Conservation (phyloP, 2,888 invertebrate genomes). For the Lampropteryx suffumata region DNA sequence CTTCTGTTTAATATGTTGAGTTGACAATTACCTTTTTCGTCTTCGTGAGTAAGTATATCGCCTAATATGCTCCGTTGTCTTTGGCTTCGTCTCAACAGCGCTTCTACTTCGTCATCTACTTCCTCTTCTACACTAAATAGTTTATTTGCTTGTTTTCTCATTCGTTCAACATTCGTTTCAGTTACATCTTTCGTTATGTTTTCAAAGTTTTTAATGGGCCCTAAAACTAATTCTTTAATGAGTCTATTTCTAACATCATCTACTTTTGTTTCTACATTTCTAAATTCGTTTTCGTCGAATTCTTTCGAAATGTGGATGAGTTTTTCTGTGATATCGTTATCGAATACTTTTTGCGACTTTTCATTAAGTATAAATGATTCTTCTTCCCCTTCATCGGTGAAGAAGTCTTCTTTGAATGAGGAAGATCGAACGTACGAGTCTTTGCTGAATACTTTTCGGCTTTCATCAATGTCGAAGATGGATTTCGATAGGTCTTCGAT, state of each 20-base stretch:
- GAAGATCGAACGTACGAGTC: constrained; percentile 72
- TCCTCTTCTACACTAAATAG: constrained; percentile 74
- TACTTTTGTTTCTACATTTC: constrained; percentile 56
- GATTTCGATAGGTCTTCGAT: constrained; percentile 82
- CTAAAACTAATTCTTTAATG: constrained; percentile 70
- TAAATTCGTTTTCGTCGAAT: constrained; percentile 68
- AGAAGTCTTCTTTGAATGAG: constrained; percentile 77
- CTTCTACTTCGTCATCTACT: constrained; percentile 84
- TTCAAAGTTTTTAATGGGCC: constrained; percentile 58
- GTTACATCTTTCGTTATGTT: constrained; percentile 69
- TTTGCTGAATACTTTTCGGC: constrained; percentile 76
- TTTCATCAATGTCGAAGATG: constrained; percentile 77
- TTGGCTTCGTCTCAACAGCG: constrained; percentile 84
- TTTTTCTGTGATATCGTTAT: constrained; percentile 76
- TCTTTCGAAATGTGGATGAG: constrained; percentile 74
- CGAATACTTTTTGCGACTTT: constrained; percentile 70
- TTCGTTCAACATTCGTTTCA: constrained; percentile 67
- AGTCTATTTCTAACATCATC: constrained; percentile 71
- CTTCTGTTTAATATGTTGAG: constrained; percentile 54
- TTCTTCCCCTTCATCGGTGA: constrained; percentile 68
- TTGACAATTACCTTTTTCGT: constrained; percentile 79
- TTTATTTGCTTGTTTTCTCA: constrained; percentile 54
- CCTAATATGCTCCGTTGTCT: constrained; percentile 87
- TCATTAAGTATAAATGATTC: constrained; percentile 68
- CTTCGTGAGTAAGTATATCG: constrained; percentile 85